Evolutionary conservation across 2,797 vertebrate genomes (phyloP), one percentile per base, ranked within the genome.

Genomic region (Leucoraja ocellata): DNA sequence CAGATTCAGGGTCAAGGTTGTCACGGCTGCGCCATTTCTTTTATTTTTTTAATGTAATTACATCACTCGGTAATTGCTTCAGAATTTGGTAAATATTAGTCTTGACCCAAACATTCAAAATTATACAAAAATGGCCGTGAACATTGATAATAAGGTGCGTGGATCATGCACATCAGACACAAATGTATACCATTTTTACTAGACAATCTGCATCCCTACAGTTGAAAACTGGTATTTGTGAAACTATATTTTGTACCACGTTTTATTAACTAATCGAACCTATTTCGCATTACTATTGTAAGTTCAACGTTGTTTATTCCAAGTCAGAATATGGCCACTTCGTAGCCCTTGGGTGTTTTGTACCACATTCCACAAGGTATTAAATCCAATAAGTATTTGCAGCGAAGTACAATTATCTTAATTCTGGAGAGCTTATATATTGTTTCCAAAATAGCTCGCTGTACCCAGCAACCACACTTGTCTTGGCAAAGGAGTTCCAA

Each of bases 1-100:
- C 71, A 92, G 68, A 74, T 68, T 92, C 90, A 92, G 90, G 90
- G 90, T 92, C 90, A 92, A 92, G 90, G 90, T 71, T 92, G 68
- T 18, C 61, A 39, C 1, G 25, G 88, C 28, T 13, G 63, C 84
- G 28, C 28, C 65, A 25, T 91, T 73, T 91, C 68, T 91, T 10
- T 91, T 10, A 81, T 58, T 91, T 91, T 90, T 46, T n/a, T 0
- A 25, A 73, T 46, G 21, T 16, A 73, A 76, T 11, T 14, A 1
- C n/a, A 28, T 54, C 28, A 1, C 68, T 54, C 1, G 5, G n/a
- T 54, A 84, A 84, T 28, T 74, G 25, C 14, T 46, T 54, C 28
- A 54, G 90, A 25, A 61, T 76, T 14, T 1, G 54, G 36, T 46
- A 5, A 46, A 14, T 74, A 6, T 73, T 39, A 39, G 68, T 14